Conservation (phyloP, 2,113 vertebrate genomes). For the Daphoenositta chrysoptera region DNA sequence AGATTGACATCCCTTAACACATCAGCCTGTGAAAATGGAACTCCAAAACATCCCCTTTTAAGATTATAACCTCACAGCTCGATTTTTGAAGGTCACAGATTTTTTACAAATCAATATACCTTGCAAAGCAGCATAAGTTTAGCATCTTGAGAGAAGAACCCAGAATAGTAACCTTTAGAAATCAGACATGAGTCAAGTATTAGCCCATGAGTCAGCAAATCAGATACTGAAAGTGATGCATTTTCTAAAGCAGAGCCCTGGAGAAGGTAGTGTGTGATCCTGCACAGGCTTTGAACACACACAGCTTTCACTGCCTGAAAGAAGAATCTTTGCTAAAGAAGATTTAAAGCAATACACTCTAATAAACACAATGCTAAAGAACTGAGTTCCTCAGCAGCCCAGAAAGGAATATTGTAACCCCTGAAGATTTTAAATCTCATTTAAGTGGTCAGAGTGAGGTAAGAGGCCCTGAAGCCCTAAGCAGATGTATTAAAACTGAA, state of each 20-base stretch:
- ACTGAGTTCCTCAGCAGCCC: not conserved
- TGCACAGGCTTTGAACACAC: not conserved
- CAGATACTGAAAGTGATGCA: not conserved
- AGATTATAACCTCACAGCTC: not conserved
- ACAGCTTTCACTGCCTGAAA: not conserved
- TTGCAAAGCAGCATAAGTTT: not conserved
- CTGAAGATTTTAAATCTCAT: not conserved
- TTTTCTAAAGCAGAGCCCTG: not conserved
- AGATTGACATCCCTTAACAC: not conserved
- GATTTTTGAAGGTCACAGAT: not conserved
- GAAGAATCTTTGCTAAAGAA: not conserved
- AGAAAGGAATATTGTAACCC: not conserved
- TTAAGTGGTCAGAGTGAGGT: not conserved
- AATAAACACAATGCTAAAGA: not conserved
- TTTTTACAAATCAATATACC: not conserved
- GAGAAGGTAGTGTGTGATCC: not conserved
- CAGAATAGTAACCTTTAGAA: not conserved
- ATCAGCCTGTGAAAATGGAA: not conserved
- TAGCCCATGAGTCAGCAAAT: not conserved
- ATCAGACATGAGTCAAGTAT: not conserved
- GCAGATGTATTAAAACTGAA: constrained; percentile 45
- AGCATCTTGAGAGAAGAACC: not conserved
- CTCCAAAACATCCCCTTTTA: not conserved
- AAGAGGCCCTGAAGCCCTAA: not conserved
- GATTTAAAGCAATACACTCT: not conserved